These are phyloP conservation scores for Psittacula echo DNA, from an alignment of 2,797 vertebrate species.

Conservation along the genomic window DNA sequence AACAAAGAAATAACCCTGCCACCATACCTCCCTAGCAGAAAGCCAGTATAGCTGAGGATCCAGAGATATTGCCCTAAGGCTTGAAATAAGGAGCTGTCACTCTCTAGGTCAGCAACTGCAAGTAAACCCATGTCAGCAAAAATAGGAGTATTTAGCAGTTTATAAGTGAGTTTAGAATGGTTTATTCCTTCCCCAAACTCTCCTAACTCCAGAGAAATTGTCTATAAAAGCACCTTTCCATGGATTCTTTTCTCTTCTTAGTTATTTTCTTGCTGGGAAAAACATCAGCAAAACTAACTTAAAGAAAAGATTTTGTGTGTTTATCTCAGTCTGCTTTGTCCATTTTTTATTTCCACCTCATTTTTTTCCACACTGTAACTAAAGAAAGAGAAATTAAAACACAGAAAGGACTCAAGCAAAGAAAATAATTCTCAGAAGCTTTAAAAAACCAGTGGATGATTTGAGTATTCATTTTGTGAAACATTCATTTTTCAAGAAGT, in stretches of 20 bases:
- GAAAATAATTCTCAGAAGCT: background rate
- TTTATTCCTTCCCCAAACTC: background rate
- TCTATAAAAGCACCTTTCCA: background rate
- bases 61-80: background rate
- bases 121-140: background rate
- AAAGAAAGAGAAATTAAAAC: background rate
- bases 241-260: background rate
- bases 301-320: background rate
- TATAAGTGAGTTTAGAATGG: background rate
- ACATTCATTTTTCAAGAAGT: background rate
- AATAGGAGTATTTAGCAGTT: background rate
- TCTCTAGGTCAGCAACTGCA: background rate
- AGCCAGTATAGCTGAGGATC: background rate
- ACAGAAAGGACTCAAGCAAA: background rate
- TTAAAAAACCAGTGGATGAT: background rate
- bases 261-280: background rate
- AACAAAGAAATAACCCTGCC: background rate
- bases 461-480: background rate
- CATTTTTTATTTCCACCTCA: background rate
- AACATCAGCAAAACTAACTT: background rate
- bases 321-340: background rate
- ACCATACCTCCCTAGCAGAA: background rate
- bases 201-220: background rate
- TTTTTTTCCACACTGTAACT: background rate
- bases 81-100: constrained; percentile 12